phyloP scores from a whole-genome alignment of 2,113 vertebrate genomes.

The Takifugu bimaculatus region DNA sequence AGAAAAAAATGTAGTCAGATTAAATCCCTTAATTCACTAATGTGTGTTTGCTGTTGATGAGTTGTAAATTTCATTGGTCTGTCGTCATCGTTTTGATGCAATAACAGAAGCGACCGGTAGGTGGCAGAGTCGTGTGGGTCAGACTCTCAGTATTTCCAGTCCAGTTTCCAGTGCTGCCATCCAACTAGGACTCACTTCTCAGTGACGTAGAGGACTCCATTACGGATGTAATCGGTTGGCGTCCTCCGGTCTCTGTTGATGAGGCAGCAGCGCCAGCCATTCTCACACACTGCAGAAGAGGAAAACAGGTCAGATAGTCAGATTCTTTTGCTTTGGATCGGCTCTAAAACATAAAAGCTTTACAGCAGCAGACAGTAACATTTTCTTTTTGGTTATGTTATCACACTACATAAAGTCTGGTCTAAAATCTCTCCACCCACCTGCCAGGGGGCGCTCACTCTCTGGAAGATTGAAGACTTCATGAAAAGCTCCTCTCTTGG shows the following conservation, averaged over 20 bases:
- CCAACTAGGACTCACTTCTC: slow-evolving; percentile 82
- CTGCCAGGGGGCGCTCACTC: slow-evolving; percentile 88
- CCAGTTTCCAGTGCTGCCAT: no score
- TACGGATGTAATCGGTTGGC: slow-evolving; percentile 95
- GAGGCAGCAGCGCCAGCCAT: slow-evolving; percentile 95
- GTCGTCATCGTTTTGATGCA: no score
- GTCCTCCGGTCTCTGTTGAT: slow-evolving; percentile 95
- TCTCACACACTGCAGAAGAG: slow-evolving; percentile 83
- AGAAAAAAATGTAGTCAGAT: no score
- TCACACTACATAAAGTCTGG: neutral
- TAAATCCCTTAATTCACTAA: no score
- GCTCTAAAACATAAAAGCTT: no score
- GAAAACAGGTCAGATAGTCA: neutral
- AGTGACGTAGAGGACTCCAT: slow-evolving; percentile 92
- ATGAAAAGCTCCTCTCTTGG: slow-evolving; percentile 90
- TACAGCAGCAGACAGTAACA: no score
- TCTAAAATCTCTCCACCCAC: slow-evolving; percentile 58
- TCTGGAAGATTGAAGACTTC: slow-evolving; percentile 91
- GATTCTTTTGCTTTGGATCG: neutral
- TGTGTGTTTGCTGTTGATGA: no score
- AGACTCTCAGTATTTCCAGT: no score
- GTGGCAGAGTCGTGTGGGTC: no score
- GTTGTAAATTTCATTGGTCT: no score
- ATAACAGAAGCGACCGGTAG: no score
- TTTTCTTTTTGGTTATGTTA: no score